Percentiles rank a stretch among this genome's conserved stretches.
Conservation (phyloP, 2,888 invertebrate species). For the Thera britannica region DNA sequence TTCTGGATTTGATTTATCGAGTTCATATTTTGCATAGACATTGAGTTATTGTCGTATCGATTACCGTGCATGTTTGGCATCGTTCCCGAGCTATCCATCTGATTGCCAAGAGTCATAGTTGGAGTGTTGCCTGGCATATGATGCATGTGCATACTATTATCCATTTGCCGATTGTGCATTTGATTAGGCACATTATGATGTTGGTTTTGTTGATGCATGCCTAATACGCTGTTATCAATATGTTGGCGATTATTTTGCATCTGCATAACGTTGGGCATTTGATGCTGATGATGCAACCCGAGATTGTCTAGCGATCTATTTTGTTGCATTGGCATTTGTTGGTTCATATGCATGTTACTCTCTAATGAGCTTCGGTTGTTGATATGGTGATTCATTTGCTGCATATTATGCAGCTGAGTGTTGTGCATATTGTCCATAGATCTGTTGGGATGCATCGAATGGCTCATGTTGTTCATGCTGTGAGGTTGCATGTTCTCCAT, state of each 20-base stretch:
- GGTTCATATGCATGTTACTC: conserved; percentile 73
- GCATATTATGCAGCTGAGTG: conserved; percentile 73
- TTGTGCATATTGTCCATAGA: conserved; percentile 76
- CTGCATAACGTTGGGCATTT: conserved; percentile 78
- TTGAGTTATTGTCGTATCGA: conserved; percentile 73
- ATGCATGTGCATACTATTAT: conserved; percentile 77
- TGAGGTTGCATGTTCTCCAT: conserved; percentile 78
- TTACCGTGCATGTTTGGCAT: conserved; percentile 71
- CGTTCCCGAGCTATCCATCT: conserved; percentile 68
- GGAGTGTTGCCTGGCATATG: conserved; percentile 70
- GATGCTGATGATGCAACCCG: conserved; percentile 75
- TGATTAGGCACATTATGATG: conserved; percentile 60
- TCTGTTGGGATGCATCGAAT: conserved; percentile 74
- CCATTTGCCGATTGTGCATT: conserved; percentile 77
- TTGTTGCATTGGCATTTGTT: conserved; percentile 74
- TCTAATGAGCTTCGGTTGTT: conserved; percentile 71
- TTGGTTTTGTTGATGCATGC: conserved; percentile 71
- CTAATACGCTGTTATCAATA: conserved; percentile 72
- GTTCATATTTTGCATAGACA: conserved; percentile 74
- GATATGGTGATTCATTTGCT: conserved; percentile 76
- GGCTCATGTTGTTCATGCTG: conserved; percentile 68
- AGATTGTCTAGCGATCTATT: conserved; percentile 75
- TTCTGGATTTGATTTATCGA: conserved; percentile 75
- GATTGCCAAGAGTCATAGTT: conserved; percentile 68
- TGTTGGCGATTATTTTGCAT: conserved; percentile 74